Evolutionary conservation across 2,797 vertebrate genomes (phyloP), one percentile per base, ranked within the genome.

Genomic region (Sebastes oblongus): DNA sequence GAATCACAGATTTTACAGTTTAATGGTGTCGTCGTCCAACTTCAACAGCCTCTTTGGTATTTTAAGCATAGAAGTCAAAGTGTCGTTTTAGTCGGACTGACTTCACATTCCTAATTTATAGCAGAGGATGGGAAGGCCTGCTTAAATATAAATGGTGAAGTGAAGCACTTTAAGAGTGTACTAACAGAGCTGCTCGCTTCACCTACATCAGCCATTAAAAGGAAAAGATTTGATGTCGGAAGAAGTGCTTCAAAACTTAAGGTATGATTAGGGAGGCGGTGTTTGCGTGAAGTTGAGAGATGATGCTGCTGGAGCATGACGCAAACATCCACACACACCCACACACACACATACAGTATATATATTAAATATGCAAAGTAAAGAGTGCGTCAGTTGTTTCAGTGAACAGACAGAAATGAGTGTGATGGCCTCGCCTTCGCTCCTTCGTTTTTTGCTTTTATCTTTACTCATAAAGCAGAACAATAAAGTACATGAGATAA

Each of bases 101-200:
- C 81, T 83, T 79, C 54, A 62, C 87, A 89, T 93, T 78, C 62
- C 61, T 90, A 81, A 91, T 90, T 90, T 52, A 91, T 91, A 55
- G 66, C 77, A n/a, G 32, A 50, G 46, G 24, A 59, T n/a, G 66
- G 73, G 39, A 64, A 24, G 86, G 39, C 24, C 78, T 81, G 82
- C 81, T 90, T 80, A 86, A 91, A 89, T 89, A 89, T 92, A 76
- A 70, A 92, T 86, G 85, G 39, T 58, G 50, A 58, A 77, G 64
- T 14, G 36, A 82, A 83, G 24, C 64, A 85, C 79, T 83, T 85
- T 70, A 64, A 77, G 72, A 83, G 42, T 27, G 30, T 1, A 54
- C 29, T 52, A 30, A 84, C 25, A 72, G n/a, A 72, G 18, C 77
- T 4, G 76, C 66, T 64, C 42, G 76, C 66, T 64, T 55, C 9